phyloP scores from a whole-genome alignment of 2,888 invertebrate genomes.

The Athetis lepigone region DNA sequence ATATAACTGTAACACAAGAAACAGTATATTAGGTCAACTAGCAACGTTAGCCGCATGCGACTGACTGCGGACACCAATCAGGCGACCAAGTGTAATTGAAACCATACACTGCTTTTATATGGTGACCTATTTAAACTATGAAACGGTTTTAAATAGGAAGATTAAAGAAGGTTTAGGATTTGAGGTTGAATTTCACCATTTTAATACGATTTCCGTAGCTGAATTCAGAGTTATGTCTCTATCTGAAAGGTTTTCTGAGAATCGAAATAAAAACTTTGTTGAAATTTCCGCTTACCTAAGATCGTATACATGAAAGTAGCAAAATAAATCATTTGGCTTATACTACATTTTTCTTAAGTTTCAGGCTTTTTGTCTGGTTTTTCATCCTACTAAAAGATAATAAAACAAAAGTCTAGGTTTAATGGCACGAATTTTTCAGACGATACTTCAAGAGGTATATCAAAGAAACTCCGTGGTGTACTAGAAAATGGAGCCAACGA shows the following conservation, averaged over 20 bases:
- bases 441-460: slow-evolving; percentile 10
- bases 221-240: slow-evolving; percentile 20
- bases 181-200: slow-evolving; percentile 19
- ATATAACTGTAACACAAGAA: slow-evolving; percentile 35
- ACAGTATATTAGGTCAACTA: slow-evolving; percentile 52
- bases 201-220: slow-evolving; percentile 44
- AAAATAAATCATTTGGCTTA: not conserved
- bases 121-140: slow-evolving; percentile 49
- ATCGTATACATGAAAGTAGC: not conserved
- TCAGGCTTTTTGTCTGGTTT: not conserved
- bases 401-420: slow-evolving; percentile 10
- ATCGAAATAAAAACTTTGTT: slow-evolving; percentile 4
- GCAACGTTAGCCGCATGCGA: slow-evolving; percentile 43
- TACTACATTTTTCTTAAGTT: not conserved
- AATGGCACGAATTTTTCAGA: not conserved
- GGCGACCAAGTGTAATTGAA: slow-evolving; percentile 47
- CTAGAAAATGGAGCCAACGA: slow-evolving; percentile 3
- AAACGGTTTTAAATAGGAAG: slow-evolving; percentile 30
- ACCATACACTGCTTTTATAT: slow-evolving; percentile 58
- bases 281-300: slow-evolving; percentile 4
- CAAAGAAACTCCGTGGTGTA: slow-evolving; percentile 1
- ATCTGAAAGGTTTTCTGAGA: slow-evolving; percentile 13
- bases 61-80: slow-evolving; percentile 30
- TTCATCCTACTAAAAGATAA: not conserved
- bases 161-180: slow-evolving; percentile 28